Evolutionary conservation across 2,888 invertebrate species (phyloP), one percentile per base, ranked within the genome.

Genomic region (Baccha elongata): DNA sequence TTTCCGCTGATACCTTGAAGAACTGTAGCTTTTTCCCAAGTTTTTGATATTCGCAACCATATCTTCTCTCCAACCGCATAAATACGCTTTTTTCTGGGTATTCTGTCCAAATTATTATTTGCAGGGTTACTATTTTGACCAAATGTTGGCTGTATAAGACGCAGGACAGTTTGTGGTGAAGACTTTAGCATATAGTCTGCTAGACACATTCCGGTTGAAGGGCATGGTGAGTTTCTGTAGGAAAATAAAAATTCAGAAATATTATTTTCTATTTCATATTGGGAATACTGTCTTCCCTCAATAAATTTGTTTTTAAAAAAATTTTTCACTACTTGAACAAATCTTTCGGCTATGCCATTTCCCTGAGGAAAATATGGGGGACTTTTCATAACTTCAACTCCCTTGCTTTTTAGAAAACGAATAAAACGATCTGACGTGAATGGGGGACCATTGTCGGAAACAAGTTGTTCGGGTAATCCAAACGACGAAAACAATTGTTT

Each of bases 281-380:
- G 15, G 17, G 52, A 52, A 52, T 50, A 50, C 23, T 48, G 46
- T 48, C 23, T 37, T 37, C 37, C 37, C 37, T 37, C 37, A 37
- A 37, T 37, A 13, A 29, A 3, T 50, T 50, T 50, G 3, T 23
- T 23, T 5, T 23, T 23, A 4, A 35, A 35, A 46, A 10, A 13
- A 6, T 29, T 7, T 32, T 69, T 52, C 37, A 53, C 44, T 1
- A 60, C 26, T 65, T 74, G 48, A 17, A 65, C 73, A 13, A 19
- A 53, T 40, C 40, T 67, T 37, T 80, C 68, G 5, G 68, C 62
- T n/a, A 42, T 0, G 1, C 72, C 74, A 19, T 83, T 83, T 7
- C 50, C 71, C 37, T 50, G 67, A 23, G 73, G 78, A 52, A 72
- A 75, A 37, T 64, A 46, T 35, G 55, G 64, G 4, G 65, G 26